A percentile compares a stretch with the other conserved stretches of the same genome.
These are phyloP conservation scores for Gryon sp. DNA, from an alignment of 1,140 invertebrate species.

Conservation along the genomic window DNA sequence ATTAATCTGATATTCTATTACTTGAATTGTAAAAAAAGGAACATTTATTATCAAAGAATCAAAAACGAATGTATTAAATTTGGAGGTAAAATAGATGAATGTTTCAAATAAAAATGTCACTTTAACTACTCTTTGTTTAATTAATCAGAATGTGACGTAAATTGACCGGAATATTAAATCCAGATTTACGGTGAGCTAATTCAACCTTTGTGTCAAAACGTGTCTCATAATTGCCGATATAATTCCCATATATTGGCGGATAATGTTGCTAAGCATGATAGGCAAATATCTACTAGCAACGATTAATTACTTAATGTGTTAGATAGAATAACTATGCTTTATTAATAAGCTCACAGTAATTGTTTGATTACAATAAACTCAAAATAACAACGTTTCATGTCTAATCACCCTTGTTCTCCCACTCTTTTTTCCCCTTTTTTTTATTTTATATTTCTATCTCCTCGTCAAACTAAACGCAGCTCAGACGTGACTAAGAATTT, in stretches of 20 bases:
- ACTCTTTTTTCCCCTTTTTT: no score
- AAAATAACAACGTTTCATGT: conserved; percentile 1
- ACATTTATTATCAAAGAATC: no score
- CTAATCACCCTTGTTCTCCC: not conserved
- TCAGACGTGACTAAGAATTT: conserved; percentile 10
- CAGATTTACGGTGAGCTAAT: no score
- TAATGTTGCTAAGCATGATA: conserved; percentile 33
- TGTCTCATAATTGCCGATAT: conserved; percentile 14
- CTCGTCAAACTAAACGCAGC: not conserved
- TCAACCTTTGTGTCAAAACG: conserved; percentile 2
- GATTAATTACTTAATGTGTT: conserved; percentile 30
- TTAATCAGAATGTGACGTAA: no score
- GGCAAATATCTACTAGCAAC: conserved; percentile 23
- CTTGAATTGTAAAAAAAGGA: no score
- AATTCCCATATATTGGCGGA: conserved; percentile 7
- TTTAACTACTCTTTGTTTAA: no score
- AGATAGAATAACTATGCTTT: conserved; percentile 12
- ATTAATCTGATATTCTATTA: no score
- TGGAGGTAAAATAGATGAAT: no score
- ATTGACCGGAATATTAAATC: no score
- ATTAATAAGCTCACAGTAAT: conserved; percentile 2
- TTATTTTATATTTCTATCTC: no score
- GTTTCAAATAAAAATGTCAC: no score
- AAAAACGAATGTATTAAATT: no score
- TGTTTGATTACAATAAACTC: conserved; percentile 21